phyloP scores from a whole-genome alignment of 35 echinoderm and acorn worm genomes.

The Ptychodera flava region DNA sequence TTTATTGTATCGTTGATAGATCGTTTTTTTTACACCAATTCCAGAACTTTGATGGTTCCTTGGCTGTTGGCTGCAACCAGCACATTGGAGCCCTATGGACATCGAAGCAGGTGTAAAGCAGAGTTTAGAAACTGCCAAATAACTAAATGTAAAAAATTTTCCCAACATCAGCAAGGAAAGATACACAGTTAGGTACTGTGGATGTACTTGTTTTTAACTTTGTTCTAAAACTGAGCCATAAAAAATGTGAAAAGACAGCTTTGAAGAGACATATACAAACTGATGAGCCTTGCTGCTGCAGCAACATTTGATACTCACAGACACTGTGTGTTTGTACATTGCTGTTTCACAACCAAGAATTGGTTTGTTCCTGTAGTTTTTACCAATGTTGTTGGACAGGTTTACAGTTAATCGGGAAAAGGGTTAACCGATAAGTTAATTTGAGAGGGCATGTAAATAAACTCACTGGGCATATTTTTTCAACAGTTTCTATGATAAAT shows the following conservation, averaged over 20 bases:
- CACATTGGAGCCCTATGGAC: constrained; percentile 84
- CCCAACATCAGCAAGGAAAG: neutral
- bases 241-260: neutral
- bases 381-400: too few species aligned
- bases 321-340: too few species aligned
- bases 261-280: neutral
- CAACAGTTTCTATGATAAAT: too few species aligned
- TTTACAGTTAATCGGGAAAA: too few species aligned
- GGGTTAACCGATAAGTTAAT: too few species aligned
- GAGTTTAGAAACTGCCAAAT: neutral
- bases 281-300: too few species aligned
- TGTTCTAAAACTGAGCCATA: neutral
- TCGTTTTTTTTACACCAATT: constrained; percentile 85
- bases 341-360: too few species aligned
- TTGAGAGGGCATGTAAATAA: too few species aligned
- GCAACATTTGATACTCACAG: neutral
- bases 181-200: neutral
- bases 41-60: constrained; percentile 95
- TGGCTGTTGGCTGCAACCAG: constrained; percentile 98
- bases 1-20: too few species aligned
- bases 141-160: neutral
- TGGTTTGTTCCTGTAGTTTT: too few species aligned
- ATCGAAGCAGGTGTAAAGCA: neutral
- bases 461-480: too few species aligned
- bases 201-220: neutral